These are phyloP conservation scores for Sakesphorus luctuosus DNA, from an alignment of 2,113 vertebrate species.

Conservation along the genomic window DNA sequence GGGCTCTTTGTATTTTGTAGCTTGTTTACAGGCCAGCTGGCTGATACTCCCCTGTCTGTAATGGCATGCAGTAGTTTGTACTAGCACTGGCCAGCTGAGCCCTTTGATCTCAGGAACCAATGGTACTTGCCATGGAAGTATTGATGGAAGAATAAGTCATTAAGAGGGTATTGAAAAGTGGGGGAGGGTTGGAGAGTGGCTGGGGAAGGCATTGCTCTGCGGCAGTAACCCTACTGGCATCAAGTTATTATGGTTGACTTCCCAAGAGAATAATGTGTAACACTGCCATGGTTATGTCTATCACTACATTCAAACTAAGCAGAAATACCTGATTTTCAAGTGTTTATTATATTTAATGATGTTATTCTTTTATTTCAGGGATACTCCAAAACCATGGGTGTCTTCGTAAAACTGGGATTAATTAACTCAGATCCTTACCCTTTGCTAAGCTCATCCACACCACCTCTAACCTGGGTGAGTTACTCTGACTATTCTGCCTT, in stretches of 20 bases:
- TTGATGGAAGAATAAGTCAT: neutral
- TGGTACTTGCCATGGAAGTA: neutral
- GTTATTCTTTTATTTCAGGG: slow-evolving; percentile 79
- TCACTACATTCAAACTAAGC: neutral
- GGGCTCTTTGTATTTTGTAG: neutral
- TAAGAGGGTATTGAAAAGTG: neutral
- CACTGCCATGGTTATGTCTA: neutral
- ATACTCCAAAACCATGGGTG: slow-evolving; percentile 84
- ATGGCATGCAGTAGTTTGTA: neutral
- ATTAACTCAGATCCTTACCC: slow-evolving; percentile 85
- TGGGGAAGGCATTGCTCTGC: neutral
- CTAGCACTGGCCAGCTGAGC: neutral
- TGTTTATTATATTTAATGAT: neutral
- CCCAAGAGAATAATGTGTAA: neutral
- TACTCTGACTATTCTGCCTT: neutral
- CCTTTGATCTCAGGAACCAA: neutral
- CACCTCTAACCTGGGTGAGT: slow-evolving; percentile 89
- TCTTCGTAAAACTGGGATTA: slow-evolving; percentile 90
- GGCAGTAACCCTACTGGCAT: neutral
- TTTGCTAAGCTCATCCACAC: slow-evolving; percentile 63
- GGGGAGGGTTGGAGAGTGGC: neutral
- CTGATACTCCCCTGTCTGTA: rapidly evolving
- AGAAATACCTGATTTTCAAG: neutral
- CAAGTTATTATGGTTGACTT: neutral
- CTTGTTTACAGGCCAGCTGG: neutral